Conservation (phyloP, 2,888 invertebrate genomes). For the Listrodromus nycthemerus region DNA sequence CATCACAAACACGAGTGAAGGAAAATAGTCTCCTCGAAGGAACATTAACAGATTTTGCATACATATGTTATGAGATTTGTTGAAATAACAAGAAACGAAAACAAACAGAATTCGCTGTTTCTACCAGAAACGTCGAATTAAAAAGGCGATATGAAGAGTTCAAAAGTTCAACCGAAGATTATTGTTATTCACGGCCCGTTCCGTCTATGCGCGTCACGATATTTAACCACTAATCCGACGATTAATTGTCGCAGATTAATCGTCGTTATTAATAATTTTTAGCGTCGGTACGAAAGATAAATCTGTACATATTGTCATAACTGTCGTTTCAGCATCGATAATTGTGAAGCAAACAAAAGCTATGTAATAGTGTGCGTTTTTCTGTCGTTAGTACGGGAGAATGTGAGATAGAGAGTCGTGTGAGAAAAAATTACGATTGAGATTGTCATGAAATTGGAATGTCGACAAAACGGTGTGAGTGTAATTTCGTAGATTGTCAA, state of each 20-base stretch:
- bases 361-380: slow-evolving; percentile 60
- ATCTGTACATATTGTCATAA: slow-evolving; percentile 80
- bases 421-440: slow-evolving; percentile 40
- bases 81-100: neutral
- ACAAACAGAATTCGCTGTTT: neutral
- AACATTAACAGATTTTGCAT: neutral
- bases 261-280: slow-evolving; percentile 66
- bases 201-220: slow-evolving; percentile 43
- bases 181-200: slow-evolving; percentile 39
- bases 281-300: slow-evolving; percentile 73
- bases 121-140: neutral
- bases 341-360: slow-evolving; percentile 62
- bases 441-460: slow-evolving; percentile 20
- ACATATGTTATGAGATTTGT: neutral
- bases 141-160: neutral
- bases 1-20: neutral
- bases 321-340: slow-evolving; percentile 73
- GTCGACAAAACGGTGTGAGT: slow-evolving; percentile 47
- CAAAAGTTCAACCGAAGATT: slow-evolving; percentile 8
- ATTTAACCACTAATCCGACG: slow-evolving; percentile 70
- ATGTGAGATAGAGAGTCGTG: slow-evolving; percentile 48
- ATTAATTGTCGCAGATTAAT: slow-evolving; percentile 66
- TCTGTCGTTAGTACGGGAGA: slow-evolving; percentile 51
- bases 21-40: neutral
- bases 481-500: slow-evolving; percentile 55